Base-by-base conservation (phyloP, 1,140 invertebrate genomes). In the Araneus ventricosus region DNA sequence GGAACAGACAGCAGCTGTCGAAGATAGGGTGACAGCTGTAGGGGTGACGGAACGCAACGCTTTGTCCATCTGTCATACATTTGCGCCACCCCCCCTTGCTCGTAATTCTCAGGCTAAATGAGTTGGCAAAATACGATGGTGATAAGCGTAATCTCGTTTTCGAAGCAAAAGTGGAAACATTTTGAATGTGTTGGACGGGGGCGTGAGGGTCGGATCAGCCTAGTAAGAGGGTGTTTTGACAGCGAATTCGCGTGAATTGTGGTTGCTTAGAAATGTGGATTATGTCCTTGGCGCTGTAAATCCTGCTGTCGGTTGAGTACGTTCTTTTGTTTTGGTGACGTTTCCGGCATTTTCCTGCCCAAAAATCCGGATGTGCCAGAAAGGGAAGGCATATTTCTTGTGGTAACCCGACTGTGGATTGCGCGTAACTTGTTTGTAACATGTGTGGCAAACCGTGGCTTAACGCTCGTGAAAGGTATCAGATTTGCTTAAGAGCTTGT, bases 51-150 rank as follows among this genome's bases (percentile, higher is more conserved):
- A 45, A 52, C 45, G 41, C 24, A 17, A 52, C 41, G 39, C 37
- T 57, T 52, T 45, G 41, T 84, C 82, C 41, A 84, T 52, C 39
- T 84, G 82, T 57, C 82, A 52, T 3, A 27, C 63, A 67, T 27
- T 24, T 37, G 41, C 39, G 30, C 24, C 27, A 6, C 22, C 24
- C 41, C 41, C 41, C 45, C 24, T 41, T 27, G 10, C 82, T 14
- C 82, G 52, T 84, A 84, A 84, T 84, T 84, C 82, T 57, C 82
- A 20, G n/a, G 39, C 39, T 84, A 84, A 84, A 84, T 84, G 82
- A 84, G 82, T 84, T 84, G 82, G 82, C 79, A 82, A 37, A 41
- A 41, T 45, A 67, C 24, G 79, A 30, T 67, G 79, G 79, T 52
- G 82, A 75, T 75, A 75, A 75, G 70, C 34, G 30, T 75, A 75